Conservation (phyloP, 2,888 invertebrate species). For the Eueremaeus valkanovi region DNA sequence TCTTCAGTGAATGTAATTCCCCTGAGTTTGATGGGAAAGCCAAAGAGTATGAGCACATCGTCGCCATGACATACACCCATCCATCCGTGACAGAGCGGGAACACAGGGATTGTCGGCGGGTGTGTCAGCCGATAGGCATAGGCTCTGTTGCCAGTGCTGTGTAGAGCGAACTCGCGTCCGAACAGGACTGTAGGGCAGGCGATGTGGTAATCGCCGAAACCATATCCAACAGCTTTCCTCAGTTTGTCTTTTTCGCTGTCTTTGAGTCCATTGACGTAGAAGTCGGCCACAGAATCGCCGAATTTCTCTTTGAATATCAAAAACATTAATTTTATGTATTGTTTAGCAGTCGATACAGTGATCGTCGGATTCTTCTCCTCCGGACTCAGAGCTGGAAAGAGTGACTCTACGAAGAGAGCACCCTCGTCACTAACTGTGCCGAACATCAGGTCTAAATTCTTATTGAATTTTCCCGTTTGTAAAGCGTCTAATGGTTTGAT, state of each 20-base stretch:
- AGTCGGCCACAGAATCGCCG: neutral
- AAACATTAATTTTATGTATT: conserved; percentile 33
- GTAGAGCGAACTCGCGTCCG: conserved; percentile 6
- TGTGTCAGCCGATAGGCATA: conserved; percentile 39
- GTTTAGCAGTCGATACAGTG: neutral
- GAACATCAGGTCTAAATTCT: conserved; percentile 28
- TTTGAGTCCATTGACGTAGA: conserved; percentile 25
- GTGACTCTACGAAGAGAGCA: conserved; percentile 16
- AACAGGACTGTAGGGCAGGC: conserved; percentile 38
- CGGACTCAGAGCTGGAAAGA: neutral
- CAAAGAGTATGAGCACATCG: conserved; percentile 33
- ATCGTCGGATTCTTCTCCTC: neutral
- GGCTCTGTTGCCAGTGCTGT: neutral
- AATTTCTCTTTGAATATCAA: conserved; percentile 7
- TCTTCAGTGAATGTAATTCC: conserved; percentile 34
- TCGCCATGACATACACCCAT: conserved; percentile 41
- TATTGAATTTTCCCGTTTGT: conserved; percentile 15
- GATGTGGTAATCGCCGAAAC: conserved; percentile 37
- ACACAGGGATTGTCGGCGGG: conserved; percentile 11
- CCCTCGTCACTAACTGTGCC: conserved; percentile 35
- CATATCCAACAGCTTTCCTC: neutral
- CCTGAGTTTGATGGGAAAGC: conserved; percentile 37
- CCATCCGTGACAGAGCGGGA: conserved; percentile 31
- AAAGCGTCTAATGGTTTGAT: conserved; percentile 18
- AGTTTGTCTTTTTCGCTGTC: neutral